Base-by-base conservation (phyloP, 2,888 invertebrate genomes). In the Trachelus stipa region DNA sequence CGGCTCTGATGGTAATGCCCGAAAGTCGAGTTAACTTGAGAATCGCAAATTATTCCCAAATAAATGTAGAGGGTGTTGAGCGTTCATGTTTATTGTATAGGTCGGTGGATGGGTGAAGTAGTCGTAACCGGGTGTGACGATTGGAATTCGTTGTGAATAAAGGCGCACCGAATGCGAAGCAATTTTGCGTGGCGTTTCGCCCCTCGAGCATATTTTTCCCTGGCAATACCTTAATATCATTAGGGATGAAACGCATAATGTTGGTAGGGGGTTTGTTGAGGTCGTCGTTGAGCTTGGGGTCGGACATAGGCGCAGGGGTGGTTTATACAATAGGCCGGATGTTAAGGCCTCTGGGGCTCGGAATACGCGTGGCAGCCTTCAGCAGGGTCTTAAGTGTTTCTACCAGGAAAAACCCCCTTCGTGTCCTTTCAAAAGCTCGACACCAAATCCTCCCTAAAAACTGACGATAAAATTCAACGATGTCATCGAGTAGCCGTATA, bases 201-300 rank as follows among this genome's bases (percentile, higher is more conserved):
- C 69, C 77, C 56, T 75, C 77, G 6, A 35, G 74, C 73, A 71
- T 73, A 69, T 34, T 69, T 77, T 74, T 77, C 71, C 74, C 33
- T 68, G 40, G 74, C 31, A 71, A 69, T 71, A 56, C 68, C 76
- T 56, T 78, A 76, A 80, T 80, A 80, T 80, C 80, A 79, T 85
- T 83, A 81, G 75, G 77, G 74, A 34, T 68, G 33, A 73, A 33
- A 71, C 73, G 79, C 78, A 78, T 81, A 77, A 82, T 85, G 78
- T 82, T 74, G 78, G 6, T 12, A 40, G 35, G 74, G 71, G 71
- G 71, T 15, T 56, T 23, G 56, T 56, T 15, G 56, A 23, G 56
- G 56, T 56, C 56, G 23, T 56, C 23, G 56, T 56, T 9, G 56
- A 12, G 23, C 12, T 71, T 71, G 71, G 34, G 71, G 71, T 34